A percentile compares a stretch with the other conserved stretches of the same genome.
Evolutionary conservation across 2,888 invertebrate species (phyloP).

Genomic region (Brassicogethes aeneus): DNA sequence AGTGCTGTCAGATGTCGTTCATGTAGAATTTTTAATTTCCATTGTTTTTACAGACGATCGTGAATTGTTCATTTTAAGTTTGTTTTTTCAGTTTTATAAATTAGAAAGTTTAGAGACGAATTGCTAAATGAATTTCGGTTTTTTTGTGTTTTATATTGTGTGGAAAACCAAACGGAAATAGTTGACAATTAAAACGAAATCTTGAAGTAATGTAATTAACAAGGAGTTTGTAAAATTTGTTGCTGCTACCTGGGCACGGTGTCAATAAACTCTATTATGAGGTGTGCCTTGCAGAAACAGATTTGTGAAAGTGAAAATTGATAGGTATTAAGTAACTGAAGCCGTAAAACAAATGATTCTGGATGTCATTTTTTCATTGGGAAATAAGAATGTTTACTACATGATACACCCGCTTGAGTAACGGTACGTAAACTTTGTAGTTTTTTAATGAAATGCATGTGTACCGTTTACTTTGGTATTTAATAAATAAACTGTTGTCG

Average conservation of each 20-base stretch:
- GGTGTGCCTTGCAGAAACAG: slow-evolving; percentile 38
- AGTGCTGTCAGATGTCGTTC: slow-evolving; percentile 21
- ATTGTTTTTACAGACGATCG: slow-evolving; percentile 32
- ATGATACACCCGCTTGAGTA: too few relatives aligned
- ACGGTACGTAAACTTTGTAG: slow-evolving; percentile 4
- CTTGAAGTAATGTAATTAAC: slow-evolving; percentile 12
- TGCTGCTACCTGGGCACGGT: slow-evolving; percentile 34
- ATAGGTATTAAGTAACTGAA: slow-evolving; percentile 17
- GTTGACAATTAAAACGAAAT: slow-evolving; percentile 6
- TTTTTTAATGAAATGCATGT: too few relatives aligned
- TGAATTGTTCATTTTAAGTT: slow-evolving; percentile 20
- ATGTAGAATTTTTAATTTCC: slow-evolving; percentile 27
- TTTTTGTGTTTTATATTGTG: too few relatives aligned
- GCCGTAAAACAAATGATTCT: too few relatives aligned
- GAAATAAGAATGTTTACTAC: too few relatives aligned
- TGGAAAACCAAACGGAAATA: neutral
- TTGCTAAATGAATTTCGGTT: too few relatives aligned
- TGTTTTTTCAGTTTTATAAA: slow-evolving; percentile 21
- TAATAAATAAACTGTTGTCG: slow-evolving; percentile 20
- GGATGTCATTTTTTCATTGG: too few relatives aligned
- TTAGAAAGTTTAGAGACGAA: too few relatives aligned
- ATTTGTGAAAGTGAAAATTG: slow-evolving; percentile 40
- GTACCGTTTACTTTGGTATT: too few relatives aligned
- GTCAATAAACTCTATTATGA: slow-evolving; percentile 40
- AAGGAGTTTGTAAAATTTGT: slow-evolving; percentile 15